Evolutionary conservation across 2,797 vertebrate genomes (phyloP), one percentile per base, ranked within the genome.

Genomic region (Gallinago stenura): DNA sequence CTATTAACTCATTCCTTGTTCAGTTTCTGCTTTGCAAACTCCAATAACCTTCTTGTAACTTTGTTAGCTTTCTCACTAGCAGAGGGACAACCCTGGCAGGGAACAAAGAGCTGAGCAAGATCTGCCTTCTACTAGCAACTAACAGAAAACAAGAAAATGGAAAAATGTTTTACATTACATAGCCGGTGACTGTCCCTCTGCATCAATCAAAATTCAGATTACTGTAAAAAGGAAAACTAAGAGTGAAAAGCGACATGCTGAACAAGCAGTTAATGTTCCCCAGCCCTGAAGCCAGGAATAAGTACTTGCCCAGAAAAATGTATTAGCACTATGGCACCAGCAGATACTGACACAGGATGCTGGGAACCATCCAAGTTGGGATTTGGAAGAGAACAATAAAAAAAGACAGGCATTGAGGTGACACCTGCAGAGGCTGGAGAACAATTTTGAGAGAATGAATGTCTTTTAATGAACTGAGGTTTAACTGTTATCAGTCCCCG

Each of bases 21-120:
- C 50, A 18, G 48, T 12, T 90, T 84, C 69, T 86, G 30, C n/a
- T 79, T 91, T 62, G 79, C 88, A 88, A 91, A n/a, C 35, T 79
- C 24, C 20, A 81, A 20, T n/a, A 83, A 78, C n/a, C 26, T 80
- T 50, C 30, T 70, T 3, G 0, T 61, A 82, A 65, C 31, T 86
- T 43, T 1, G 1, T 25, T 16, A 58, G 15, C 31, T 94, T 91
- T 70, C 31, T 73, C 12, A 30, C 3, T 3, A 75, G 18, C 22
- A 17, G 12, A 64, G 26, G 11, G 11, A 61, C 41, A 91, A 81
- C 75, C 7, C 51, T 31, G 15, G 15, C 33, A 50, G 45, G 45
- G 56, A 93, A 45, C 25, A 33, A 54, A 61, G 26, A 58, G 56
- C 66, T 48, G 46, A 92, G 25, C 28, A 71, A 43, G 53, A 37